Percentiles rank a stretch among this genome's conserved stretches.
These are phyloP conservation scores for Andrena chrysosceles DNA, from an alignment of 2,888 invertebrate genomes.

Conservation along the genomic window DNA sequence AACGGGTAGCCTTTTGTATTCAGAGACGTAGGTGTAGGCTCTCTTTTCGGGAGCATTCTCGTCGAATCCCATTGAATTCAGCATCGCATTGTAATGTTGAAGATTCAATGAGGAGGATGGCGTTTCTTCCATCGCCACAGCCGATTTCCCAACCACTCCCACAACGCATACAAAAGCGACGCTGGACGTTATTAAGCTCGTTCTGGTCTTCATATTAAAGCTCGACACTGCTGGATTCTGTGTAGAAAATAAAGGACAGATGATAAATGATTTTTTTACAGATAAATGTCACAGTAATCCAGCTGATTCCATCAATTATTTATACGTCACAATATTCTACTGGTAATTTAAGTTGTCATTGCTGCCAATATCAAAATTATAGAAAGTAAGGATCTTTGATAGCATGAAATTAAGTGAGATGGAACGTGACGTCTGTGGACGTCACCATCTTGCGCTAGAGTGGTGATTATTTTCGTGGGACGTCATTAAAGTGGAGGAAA, in stretches of 20 bases:
- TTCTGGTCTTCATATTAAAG: conserved; percentile 45
- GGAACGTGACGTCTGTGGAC: background rate
- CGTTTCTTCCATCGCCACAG: conserved; percentile 71
- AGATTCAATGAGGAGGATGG: conserved; percentile 53
- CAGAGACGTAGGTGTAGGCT: conserved; percentile 88
- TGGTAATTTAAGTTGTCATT: too few relatives aligned
- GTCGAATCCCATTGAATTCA: conserved; percentile 57
- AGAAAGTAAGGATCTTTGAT: too few relatives aligned
- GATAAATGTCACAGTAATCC: too few relatives aligned
- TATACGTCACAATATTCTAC: too few relatives aligned
- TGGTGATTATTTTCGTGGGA: background rate
- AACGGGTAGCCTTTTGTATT: conserved; percentile 88
- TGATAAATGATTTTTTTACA: background rate
- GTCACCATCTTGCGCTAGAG: background rate
- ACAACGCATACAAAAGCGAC: conserved; percentile 70
- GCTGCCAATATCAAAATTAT: too few relatives aligned
- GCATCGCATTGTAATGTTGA: conserved; percentile 51
- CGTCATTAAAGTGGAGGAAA: conserved; percentile 6
- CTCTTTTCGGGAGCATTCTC: conserved; percentile 80
- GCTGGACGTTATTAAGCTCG: conserved; percentile 46
- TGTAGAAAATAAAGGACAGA: background rate
- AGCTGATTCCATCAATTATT: too few relatives aligned
- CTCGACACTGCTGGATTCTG: background rate
- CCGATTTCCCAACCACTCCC: conserved; percentile 66
- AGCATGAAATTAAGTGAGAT: background rate